Percentiles rank a stretch among this genome's conserved stretches.
Evolutionary conservation across 2,113 vertebrate species (phyloP).

Genomic region (Megalops atlanticus): DNA sequence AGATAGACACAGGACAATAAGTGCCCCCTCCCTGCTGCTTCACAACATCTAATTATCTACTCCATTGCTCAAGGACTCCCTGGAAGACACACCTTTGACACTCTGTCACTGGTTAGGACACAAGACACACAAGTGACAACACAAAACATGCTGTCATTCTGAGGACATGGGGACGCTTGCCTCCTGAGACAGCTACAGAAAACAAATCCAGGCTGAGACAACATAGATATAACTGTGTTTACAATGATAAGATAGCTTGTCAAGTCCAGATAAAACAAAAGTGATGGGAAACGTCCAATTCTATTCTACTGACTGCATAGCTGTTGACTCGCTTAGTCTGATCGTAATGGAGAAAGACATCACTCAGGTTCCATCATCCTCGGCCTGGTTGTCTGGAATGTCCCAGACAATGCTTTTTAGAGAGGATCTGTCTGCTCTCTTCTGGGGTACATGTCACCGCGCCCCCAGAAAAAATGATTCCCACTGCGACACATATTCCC

Average conservation of each 20-base stretch:
- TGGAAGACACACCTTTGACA: neutral
- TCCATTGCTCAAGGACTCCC: constrained; percentile 6
- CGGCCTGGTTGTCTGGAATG: neutral
- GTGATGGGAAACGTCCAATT: neutral
- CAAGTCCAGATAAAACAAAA: neutral
- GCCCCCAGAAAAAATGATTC: neutral
- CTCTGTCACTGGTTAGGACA: neutral
- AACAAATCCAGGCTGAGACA: neutral
- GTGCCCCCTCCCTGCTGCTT: neutral
- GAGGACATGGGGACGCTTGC: neutral
- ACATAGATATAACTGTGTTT: neutral
- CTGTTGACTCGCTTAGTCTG: neutral
- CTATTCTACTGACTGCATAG: neutral
- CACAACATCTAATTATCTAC: constrained; percentile 12
- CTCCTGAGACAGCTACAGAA: neutral
- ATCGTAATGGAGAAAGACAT: neutral
- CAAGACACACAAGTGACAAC: neutral
- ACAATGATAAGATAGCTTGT: neutral
- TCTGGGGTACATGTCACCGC: neutral
- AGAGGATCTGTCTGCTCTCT: neutral
- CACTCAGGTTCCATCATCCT: neutral
- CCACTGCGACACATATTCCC: neutral
- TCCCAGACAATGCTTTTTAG: neutral
- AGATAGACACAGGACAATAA: constrained; percentile 9
- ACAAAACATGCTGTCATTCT: neutral